Conservation (phyloP, 2,888 invertebrate genomes). For the Pammene fasciana region DNA sequence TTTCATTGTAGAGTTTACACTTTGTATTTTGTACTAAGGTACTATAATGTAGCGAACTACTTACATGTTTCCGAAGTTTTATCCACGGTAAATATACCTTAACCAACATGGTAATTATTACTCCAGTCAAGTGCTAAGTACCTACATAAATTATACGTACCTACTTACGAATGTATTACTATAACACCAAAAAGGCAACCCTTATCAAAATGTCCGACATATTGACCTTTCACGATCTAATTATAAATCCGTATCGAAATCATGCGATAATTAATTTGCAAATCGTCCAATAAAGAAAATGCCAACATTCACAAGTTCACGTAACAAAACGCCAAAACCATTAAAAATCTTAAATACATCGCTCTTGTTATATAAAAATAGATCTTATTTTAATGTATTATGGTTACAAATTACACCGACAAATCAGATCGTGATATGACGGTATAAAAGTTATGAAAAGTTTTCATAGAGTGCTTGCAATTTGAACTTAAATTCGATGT, state of each 20-base stretch:
- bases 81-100: no score
- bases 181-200: neutral
- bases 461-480: neutral
- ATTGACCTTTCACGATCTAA: slow-evolving; percentile 9
- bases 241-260: slow-evolving; percentile 8
- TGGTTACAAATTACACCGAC: neutral
- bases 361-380: neutral
- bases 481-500: neutral
- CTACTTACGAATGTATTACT: neutral
- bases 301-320: slow-evolving; percentile 1
- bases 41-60: no score
- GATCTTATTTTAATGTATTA: neutral
- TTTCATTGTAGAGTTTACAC: no score
- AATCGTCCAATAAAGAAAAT: slow-evolving; percentile 28
- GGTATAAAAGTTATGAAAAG: neutral
- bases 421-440: neutral
- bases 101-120: no score
- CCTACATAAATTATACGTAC: neutral
- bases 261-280: slow-evolving; percentile 20
- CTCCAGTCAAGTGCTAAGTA: no score
- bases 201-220: slow-evolving; percentile 5
- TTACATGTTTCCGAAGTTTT: no score
- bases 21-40: no score
- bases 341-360: neutral
- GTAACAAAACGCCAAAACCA: neutral